Evolutionary conservation across 2,113 vertebrate species (phyloP), one percentile per base, ranked within the genome.

Genomic region (Athene noctua): DNA sequence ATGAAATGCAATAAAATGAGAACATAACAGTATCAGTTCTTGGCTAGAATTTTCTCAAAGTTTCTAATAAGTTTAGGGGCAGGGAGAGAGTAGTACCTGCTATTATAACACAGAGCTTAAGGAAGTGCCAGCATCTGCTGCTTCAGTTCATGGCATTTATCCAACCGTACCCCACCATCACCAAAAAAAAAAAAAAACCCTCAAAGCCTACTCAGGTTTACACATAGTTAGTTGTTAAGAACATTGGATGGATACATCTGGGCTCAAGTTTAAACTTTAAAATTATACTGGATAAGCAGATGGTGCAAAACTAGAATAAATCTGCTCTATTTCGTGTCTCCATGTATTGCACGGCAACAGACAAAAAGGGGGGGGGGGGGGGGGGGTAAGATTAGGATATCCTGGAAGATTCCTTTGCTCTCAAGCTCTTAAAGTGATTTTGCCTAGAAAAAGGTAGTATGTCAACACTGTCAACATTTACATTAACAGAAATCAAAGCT

Each of bases 221-320:
- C 32, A 78, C 11, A 77, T 89, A 54, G 80, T 54, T 55, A 80
- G 59, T 44, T 79, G 25, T 85, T 89, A 86, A 78, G 84, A 94
- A 89, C 42, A 83, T 21, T 46, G 73, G 59, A 84, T 46, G 36
- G 47, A 66, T 91, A 89, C 73, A 95, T 91, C 84, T 94, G 80
- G 84, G 55, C 61, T 84, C 30, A 91, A 89, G 59, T 91, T 84
- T 89, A 89, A 86, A 94, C 17, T 86, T 81, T 16, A 73, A 91
- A 86, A 74, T 88, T 94, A 73, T 63, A 72, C 44, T 78, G 65
- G 30, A 71, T 78, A 93, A 81, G 68, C 90, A 97, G 95, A 96
- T 89, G 73, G 77, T 74, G 10, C 46, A 86, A 94, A 95, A 84
- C 77, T 38, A 57, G 63, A 80, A 73, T 62, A 95, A 73, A 92